Conservation (phyloP, 2,797 vertebrate genomes). For the Mormyrops boulengeri region DNA sequence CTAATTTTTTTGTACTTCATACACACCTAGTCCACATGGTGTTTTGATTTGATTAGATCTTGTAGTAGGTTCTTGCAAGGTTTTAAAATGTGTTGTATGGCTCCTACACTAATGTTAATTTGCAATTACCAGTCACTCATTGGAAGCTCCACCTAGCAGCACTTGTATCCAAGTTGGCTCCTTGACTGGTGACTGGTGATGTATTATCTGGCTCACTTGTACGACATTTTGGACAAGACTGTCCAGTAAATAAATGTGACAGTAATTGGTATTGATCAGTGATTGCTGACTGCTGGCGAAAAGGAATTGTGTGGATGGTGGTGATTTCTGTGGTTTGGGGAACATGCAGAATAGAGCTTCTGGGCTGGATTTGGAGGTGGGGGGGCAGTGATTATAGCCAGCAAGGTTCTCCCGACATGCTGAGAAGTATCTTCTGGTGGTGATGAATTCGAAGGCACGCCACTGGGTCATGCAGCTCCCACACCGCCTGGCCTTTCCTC, state of each 20-base stretch:
- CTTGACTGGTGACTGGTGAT: background rate
- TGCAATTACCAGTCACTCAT: background rate
- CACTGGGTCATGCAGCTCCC: background rate
- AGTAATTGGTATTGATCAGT: background rate
- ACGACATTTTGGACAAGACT: background rate
- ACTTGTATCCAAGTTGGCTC: background rate
- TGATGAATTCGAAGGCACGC: background rate
- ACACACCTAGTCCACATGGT: background rate
- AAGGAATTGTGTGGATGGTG: background rate
- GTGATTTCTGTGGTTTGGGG: background rate
- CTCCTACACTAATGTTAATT: background rate
- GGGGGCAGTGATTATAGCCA: background rate
- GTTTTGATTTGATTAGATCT: background rate
- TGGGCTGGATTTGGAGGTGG: background rate
- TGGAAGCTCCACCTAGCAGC: background rate
- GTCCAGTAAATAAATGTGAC: background rate
- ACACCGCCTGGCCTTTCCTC: background rate
- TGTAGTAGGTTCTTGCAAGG: background rate
- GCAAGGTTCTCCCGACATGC: background rate
- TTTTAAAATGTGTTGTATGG: background rate
- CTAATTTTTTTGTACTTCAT: background rate
- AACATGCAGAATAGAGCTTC: background rate
- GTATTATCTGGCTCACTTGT: background rate
- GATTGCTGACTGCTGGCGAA: background rate
- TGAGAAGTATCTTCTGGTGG: background rate